Evolutionary conservation across 2,797 vertebrate species (phyloP).

Genomic region (Oryzias dopingdopingensis): DNA sequence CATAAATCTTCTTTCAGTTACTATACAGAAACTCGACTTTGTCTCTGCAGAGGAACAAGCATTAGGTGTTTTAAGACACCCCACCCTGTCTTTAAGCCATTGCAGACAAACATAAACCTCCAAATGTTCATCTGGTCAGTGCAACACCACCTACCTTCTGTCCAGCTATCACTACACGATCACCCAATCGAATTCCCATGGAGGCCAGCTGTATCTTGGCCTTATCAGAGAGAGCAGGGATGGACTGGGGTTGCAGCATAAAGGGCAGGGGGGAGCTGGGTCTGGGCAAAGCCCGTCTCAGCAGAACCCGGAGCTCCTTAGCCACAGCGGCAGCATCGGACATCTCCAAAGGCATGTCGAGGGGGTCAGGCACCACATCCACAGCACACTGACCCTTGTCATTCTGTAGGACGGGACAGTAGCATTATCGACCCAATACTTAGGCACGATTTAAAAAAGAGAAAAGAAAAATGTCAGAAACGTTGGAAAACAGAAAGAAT

Average conservation of each 20-base stretch:
- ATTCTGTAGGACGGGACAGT: conserved; percentile 74
- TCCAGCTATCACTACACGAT: conserved; percentile 91
- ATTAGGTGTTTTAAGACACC: no score
- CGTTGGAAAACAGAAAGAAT: no score
- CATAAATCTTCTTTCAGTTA: no score
- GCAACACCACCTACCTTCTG: conserved; percentile 85
- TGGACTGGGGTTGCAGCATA: conserved; percentile 60
- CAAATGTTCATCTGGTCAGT: not conserved
- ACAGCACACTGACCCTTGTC: conserved; percentile 88
- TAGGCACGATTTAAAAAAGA: no score
- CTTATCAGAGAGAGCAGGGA: conserved; percentile 69
- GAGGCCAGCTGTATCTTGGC: conserved; percentile 80
- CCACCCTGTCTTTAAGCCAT: no score
- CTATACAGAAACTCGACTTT: no score
- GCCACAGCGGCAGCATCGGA: conserved; percentile 89
- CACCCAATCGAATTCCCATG: conserved; percentile 87
- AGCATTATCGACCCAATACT: no score
- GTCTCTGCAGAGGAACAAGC: no score
- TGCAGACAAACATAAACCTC: no score
- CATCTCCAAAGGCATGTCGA: conserved; percentile 96
- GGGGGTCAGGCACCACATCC: conserved; percentile 91
- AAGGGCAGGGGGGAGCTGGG: conserved; percentile 74
- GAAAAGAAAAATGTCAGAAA: no score
- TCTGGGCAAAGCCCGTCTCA: conserved; percentile 83
- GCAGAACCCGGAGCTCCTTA: conserved; percentile 86